phyloP scores from a whole-genome alignment of 2,113 vertebrate genomes.

The Clarias macrocephalus region DNA sequence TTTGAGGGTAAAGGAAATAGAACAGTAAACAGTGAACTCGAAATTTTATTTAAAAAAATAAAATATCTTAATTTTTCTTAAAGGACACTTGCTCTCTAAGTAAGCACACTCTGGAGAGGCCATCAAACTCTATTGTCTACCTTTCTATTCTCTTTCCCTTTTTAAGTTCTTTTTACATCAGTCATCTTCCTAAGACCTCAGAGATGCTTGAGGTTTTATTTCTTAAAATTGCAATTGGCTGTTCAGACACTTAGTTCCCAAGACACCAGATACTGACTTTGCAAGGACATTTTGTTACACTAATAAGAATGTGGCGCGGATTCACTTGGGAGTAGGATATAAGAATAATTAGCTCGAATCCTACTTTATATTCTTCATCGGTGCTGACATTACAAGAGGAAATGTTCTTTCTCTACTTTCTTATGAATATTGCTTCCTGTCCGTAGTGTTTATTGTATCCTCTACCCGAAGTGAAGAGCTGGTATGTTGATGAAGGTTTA shows the following conservation, averaged over 20 bases:
- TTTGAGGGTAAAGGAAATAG: not conserved
- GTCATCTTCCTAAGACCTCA: not conserved
- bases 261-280: constrained; percentile 31
- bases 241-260: constrained; percentile 17
- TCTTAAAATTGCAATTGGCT: constrained; percentile 37
- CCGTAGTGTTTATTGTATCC: not conserved
- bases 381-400: constrained; percentile 12
- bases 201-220: constrained; percentile 32
- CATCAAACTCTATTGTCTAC: constrained; percentile 23
- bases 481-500: constrained; percentile 2
- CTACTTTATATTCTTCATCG: constrained; percentile 31
- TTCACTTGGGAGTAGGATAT: constrained; percentile 23
- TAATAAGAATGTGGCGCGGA: constrained; percentile 33
- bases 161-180: constrained; percentile 42
- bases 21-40: not conserved
- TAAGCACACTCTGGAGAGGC: constrained; percentile 1
- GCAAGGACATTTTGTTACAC: constrained; percentile 44
- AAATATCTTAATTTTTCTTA: not conserved
- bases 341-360: constrained; percentile 37
- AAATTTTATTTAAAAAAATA: not conserved
- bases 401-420: not conserved
- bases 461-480: constrained; percentile 8
- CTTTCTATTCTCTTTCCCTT: constrained; percentile 22
- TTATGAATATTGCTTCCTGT: not conserved
- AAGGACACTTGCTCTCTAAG: constrained; percentile 29